Conservation (phyloP, 1,140 invertebrate species). For the Odontomachus brunneus region DNA sequence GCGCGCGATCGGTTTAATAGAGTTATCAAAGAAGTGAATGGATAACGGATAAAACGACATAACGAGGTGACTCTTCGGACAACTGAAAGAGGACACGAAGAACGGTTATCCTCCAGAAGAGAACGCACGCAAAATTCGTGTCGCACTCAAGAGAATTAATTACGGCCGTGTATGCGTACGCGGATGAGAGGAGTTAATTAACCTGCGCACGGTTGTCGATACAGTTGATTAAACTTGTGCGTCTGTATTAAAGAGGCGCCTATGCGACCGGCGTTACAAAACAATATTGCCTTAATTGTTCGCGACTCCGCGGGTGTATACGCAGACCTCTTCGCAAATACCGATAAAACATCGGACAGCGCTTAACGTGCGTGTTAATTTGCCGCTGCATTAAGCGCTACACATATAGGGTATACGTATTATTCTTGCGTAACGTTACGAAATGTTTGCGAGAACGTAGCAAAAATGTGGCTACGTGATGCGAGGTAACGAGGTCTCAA, state of each 20-base stretch:
- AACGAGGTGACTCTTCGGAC: background rate
- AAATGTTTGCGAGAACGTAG: conserved; percentile 31
- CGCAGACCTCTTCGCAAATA: conserved; percentile 33
- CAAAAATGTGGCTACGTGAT: background rate
- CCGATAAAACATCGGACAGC: conserved; percentile 28
- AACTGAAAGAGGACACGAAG: background rate
- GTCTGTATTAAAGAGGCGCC: conserved; percentile 40
- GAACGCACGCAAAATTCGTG: conserved; percentile 16
- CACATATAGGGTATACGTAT: background rate
- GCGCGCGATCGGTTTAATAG: too few species aligned
- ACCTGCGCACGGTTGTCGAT: conserved; percentile 20
- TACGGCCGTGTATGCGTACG: background rate
- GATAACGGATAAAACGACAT: too few species aligned
- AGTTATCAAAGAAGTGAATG: too few species aligned
- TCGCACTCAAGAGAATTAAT: conserved; percentile 33
- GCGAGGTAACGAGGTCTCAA: conserved; percentile 4
- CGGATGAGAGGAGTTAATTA: conserved; percentile 42
- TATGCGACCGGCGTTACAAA: conserved; percentile 21
- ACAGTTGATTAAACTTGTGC: conserved; percentile 54
- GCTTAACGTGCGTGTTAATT: conserved; percentile 1
- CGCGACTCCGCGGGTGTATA: conserved; percentile 21
- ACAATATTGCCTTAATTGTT: conserved; percentile 51
- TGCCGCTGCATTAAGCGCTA: conserved; percentile 4
- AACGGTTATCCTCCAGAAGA: background rate
- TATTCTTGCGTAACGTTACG: conserved; percentile 19